Base-by-base conservation (phyloP, 2,888 invertebrate species). In the Allolobophora icterica region DNA sequence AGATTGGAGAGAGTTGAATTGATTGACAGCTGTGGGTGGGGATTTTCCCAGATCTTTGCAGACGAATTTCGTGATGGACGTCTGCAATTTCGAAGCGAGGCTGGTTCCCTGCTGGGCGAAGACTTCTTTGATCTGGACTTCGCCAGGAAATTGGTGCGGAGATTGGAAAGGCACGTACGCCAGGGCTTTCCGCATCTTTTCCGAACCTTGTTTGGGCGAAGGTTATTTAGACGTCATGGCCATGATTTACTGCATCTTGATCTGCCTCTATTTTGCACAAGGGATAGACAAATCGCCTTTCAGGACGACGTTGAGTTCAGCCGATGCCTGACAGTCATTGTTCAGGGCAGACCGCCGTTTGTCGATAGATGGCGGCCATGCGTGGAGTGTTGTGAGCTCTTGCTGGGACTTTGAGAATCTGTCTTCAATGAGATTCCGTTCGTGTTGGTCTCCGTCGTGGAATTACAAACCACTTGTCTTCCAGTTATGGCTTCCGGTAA, bases 191-290 rank as follows among this genome's bases (percentile, higher is more conserved):
- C 71, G 30, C 71, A 71, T 71, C 71, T 71, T 71, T 71, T 71
- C 71, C n/a, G 71, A 71, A 11, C 71, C 71, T n/a, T n/a, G 71
- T 71, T 71, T n/a, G 71, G n/a, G 71, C 71, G 71, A 30, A 71
- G 71, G 71, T 71, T 71, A 71, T 71, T 71, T 71, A n/a, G 71
- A 71, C n/a, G 71, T 71, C 71, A n/a, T n/a, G 71, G 30, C 71
- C 71, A 71, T 71, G 71, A 71, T 71, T 71, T n/a, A 71, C 71
- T 13, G 71, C 71, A 71, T n/a, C 71, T 71, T 71, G 71, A 71
- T 71, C 71, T 71, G 8, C n/a, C 71, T 71, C 71, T n/a, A 71
- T 71, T 71, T 71, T 30, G 71, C 71, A n/a, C 71, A 71, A n/a
- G 71, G 71, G 71, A 71, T 6, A 71, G 71, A 71, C 71, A 71